Percentiles rank a stretch among this genome's conserved stretches.
These are phyloP conservation scores for Microtus richardsoni DNA, from an alignment of 2,113 vertebrate genomes.

Conservation along the genomic window DNA sequence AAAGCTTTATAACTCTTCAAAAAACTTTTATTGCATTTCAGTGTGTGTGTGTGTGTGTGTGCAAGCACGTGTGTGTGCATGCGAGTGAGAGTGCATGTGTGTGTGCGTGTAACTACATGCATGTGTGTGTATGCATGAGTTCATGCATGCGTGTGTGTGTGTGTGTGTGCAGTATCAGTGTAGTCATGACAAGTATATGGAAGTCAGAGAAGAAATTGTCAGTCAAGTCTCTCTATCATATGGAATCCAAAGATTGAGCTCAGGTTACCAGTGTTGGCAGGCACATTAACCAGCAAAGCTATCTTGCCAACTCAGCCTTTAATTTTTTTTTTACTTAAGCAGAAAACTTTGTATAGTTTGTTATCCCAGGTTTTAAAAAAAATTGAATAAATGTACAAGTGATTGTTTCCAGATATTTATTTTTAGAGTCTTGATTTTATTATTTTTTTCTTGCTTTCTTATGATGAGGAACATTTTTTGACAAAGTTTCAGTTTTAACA, in stretches of 20 bases:
- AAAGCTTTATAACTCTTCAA: neutral
- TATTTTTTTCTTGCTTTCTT: neutral
- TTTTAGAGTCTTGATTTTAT: too few species aligned
- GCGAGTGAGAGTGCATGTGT: too few species aligned
- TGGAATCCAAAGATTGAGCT: neutral
- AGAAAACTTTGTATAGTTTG: neutral
- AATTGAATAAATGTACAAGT: neutral
- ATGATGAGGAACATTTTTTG: neutral
- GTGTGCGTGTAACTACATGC: too few species aligned
- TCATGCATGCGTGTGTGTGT: neutral
- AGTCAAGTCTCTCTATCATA: neutral
- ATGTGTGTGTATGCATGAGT: neutral
- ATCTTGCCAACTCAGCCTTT: neutral
- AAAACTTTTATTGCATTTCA: neutral
- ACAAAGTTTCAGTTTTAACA: neutral
- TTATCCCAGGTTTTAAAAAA: too few species aligned
- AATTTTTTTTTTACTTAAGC: neutral
- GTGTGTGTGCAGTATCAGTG: neutral
- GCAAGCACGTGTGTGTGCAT: neutral
- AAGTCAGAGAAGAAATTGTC: neutral
- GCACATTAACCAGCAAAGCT: neutral
- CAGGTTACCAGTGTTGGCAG: neutral
- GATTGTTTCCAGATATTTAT: neutral
- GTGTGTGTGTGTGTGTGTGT: neutral
- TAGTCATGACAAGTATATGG: neutral